Base-by-base conservation (phyloP, 1,140 invertebrate genomes). In the Drosophila parabipectinata region DNA sequence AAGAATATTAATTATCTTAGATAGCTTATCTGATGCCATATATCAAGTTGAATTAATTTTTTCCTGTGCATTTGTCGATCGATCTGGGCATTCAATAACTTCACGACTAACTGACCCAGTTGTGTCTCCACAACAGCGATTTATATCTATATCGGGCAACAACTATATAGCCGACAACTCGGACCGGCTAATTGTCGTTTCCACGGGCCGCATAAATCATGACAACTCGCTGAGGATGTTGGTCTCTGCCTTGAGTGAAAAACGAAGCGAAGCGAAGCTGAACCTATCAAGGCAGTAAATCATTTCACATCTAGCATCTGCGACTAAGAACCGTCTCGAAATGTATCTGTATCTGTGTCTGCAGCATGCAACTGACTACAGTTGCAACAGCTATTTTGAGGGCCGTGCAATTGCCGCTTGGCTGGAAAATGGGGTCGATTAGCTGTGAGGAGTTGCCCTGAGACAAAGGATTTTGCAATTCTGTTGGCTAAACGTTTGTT, bases 381-480 rank as follows among this genome's bases (percentile, higher is more conserved):
- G 52, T 53, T 58, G 55, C 59, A 54, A 64, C 57, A 59, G 30
- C 54, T 55, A 67, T 66, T 66, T 82, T 47, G 80, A 87, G 82
- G 82, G 82, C 82, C 82, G 52, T 79, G 59, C 82, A 88, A 88
- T 87, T 87, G 83, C 83, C 83, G 83, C 83, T 83, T 87, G 72
- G 79, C 50, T 88, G 83, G 66, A 87, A 87, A 87, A 28, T 28
- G 83, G 88, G 83, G 83, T 87, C 83, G 88, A 88, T 88, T 87
- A 87, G 72, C 83, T 72, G 75, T 41, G 60, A 80, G 60, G 63
- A 73, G 72, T 54, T 52, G 58, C 50, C 32, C 47, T 55, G 45
- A 69, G 56, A 74, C 58, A 66, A 83, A 67, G 68, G 56, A 71
- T 71, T 71, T 71, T 53, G 67, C 52, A 56, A 68, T 67, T 32